Evolutionary conservation across 2,113 vertebrate species (phyloP).

Genomic region (Hystrix brachyura): DNA sequence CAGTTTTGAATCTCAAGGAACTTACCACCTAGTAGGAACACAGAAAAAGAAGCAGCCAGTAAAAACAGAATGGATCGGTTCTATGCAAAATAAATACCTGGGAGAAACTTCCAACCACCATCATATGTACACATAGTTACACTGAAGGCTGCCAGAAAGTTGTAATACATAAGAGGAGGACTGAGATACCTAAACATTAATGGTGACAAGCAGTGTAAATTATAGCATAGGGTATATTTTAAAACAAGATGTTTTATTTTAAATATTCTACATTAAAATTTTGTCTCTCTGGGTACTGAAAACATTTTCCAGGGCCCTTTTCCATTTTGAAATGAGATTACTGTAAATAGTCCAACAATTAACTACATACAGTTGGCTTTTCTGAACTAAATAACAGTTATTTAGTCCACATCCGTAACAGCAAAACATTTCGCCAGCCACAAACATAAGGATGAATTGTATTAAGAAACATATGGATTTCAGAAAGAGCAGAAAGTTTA

Average conservation of each 20-base stretch:
- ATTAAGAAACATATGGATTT: not conserved
- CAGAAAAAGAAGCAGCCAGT: not conserved
- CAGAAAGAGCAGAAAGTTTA: no score
- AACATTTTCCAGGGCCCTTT: constrained; percentile 65
- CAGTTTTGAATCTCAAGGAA: not conserved
- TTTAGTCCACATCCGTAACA: constrained; percentile 42
- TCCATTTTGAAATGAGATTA: constrained; percentile 66
- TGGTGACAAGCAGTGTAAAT: not conserved
- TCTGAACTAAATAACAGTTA: constrained; percentile 15
- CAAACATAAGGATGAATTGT: constrained; percentile 1
- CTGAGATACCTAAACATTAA: not conserved
- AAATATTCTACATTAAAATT: constrained; percentile 61
- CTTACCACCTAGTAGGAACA: not conserved
- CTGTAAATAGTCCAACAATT: constrained; percentile 64
- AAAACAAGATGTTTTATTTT: constrained; percentile 47
- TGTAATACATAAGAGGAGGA: not conserved
- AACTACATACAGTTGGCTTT: constrained; percentile 64
- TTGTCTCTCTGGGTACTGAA: constrained; percentile 47
- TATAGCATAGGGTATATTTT: constrained; percentile 24
- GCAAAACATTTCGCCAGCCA: not conserved
- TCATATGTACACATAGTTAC: not conserved
- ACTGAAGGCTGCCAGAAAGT: not conserved
- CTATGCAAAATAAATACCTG: not conserved
- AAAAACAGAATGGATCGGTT: not conserved
- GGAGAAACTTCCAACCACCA: not conserved